Evolutionary conservation across 1,140 invertebrate species (phyloP).

Genomic region (Leguminivora glycinivorella): DNA sequence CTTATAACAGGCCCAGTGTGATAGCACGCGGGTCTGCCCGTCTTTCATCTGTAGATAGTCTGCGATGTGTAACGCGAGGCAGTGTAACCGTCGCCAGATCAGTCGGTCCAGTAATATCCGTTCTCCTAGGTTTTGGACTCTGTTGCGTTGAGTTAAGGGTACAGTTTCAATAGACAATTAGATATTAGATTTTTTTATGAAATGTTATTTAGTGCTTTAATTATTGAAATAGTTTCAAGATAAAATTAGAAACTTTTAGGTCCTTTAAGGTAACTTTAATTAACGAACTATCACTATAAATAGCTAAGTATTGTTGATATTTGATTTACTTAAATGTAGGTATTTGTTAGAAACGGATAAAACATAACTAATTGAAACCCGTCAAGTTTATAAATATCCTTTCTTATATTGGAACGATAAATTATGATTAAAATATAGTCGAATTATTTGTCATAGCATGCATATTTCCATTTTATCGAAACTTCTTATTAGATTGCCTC

Average conservation of each 20-base stretch:
- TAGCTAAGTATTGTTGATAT: too few relatives aligned
- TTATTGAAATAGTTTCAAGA: too few relatives aligned
- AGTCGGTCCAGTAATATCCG: conserved; percentile 92
- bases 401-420: too few relatives aligned
- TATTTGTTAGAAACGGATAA: too few relatives aligned
- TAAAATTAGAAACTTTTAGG: too few relatives aligned
- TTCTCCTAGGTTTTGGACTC: conserved; percentile 88
- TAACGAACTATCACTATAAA: too few relatives aligned
- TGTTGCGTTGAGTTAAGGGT: conserved; percentile 71
- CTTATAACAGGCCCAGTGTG: conserved; percentile 99
- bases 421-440: too few relatives aligned
- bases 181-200: background rate
- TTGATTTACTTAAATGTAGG: too few relatives aligned
- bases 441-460: background rate
- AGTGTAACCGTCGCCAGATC: conserved; percentile 93
- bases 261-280: too few relatives aligned
- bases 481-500: background rate
- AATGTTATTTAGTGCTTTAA: too few relatives aligned
- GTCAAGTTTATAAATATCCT: too few relatives aligned
- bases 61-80: conserved; percentile 93
- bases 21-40: conserved; percentile 92
- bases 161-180: conserved; percentile 29
- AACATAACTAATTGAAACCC: too few relatives aligned
- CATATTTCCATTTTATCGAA: background rate
- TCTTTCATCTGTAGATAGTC: conserved; percentile 93